These are phyloP conservation scores for Acanthisitta chloris DNA, from an alignment of 2,113 vertebrate genomes.

Conservation along the genomic window DNA sequence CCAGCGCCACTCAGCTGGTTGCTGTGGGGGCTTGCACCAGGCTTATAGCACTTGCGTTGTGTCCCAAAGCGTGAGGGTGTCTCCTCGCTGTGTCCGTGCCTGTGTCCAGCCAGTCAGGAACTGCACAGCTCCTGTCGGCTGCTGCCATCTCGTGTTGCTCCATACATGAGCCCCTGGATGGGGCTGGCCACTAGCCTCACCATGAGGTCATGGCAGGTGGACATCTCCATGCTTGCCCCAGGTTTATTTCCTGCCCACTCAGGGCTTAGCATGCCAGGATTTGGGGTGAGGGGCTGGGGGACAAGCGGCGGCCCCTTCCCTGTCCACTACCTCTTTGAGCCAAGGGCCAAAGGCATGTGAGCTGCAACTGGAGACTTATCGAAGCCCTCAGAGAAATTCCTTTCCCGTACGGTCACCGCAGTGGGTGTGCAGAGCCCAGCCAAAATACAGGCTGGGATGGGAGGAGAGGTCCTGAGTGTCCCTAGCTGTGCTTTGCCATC, in stretches of 20 bases:
- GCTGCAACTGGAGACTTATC: slow-evolving; percentile 35
- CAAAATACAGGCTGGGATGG: fast-evolving
- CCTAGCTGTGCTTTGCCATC: neutral
- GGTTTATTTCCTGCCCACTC: neutral
- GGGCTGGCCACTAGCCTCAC: neutral
- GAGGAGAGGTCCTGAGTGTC: neutral
- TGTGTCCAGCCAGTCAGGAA: neutral
- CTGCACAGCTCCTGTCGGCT: neutral
- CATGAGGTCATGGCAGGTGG: neutral
- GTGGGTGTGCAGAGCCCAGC: neutral
- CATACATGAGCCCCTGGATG: neutral
- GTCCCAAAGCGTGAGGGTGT: neutral
- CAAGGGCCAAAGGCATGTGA: neutral
- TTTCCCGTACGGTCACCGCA: slow-evolving; percentile 5
- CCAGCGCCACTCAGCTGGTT: neutral
- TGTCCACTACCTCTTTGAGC: neutral
- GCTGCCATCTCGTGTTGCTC: slow-evolving; percentile 43
- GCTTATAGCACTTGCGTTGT: neutral
- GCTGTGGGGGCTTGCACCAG: neutral
- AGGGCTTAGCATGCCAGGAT: fast-evolving
- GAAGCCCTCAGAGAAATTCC: slow-evolving; percentile 60
- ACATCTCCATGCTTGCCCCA: neutral
- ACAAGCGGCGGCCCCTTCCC: fast-evolving
- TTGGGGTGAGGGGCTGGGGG: neutral
- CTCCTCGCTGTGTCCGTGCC: neutral